phyloP scores from a whole-genome alignment of 2,888 invertebrate species.

The Aelia acuminata region DNA sequence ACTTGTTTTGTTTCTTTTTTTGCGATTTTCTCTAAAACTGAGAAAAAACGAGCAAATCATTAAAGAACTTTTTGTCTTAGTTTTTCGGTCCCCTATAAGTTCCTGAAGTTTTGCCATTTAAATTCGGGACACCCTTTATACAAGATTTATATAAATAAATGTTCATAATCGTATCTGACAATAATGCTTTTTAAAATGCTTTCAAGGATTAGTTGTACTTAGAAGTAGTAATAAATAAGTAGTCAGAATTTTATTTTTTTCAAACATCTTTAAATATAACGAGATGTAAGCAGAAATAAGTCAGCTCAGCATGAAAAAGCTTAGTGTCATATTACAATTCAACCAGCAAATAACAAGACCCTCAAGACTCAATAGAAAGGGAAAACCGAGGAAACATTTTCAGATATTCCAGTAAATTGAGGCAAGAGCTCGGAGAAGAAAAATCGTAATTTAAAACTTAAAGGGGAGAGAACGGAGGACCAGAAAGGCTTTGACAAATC shows the following conservation, averaged over 20 bases:
- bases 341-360: neutral
- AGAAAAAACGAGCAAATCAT: too few relatives aligned
- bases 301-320: neutral
- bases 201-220: too few relatives aligned
- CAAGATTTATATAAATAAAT: too few relatives aligned
- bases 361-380: neutral
- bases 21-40: too few relatives aligned
- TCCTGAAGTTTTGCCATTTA: too few relatives aligned
- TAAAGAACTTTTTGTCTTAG: too few relatives aligned
- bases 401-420: neutral
- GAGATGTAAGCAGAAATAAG: neutral
- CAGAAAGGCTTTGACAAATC: neutral
- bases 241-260: neutral
- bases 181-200: too few relatives aligned
- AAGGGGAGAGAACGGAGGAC: neutral
- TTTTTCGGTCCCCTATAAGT: too few relatives aligned
- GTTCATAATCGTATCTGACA: too few relatives aligned
- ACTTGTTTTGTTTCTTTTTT: too few relatives aligned
- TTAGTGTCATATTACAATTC: neutral
- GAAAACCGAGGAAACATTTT: neutral
- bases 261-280: neutral
- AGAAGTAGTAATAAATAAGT: too few relatives aligned
- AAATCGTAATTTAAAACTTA: conserved; percentile 28
- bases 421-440: neutral
- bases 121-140: too few relatives aligned